Evolutionary conservation across 2,113 vertebrate genomes (phyloP).

Genomic region (Eira barbara): DNA sequence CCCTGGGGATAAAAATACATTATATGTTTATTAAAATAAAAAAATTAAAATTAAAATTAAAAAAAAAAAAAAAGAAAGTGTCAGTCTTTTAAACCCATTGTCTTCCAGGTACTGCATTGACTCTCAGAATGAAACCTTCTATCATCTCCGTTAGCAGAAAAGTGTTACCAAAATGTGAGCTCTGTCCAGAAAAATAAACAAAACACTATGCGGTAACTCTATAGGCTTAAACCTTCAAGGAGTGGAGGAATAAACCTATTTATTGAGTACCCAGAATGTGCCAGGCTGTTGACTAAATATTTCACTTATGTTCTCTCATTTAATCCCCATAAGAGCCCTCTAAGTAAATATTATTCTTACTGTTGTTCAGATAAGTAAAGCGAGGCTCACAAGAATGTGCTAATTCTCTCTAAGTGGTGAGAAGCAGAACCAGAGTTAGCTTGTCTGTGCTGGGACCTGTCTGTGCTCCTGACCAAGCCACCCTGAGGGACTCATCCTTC

Average conservation of each 20-base stretch:
- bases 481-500: not conserved
- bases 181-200: not conserved
- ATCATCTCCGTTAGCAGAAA: not conserved
- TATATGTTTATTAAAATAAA: too few relatives aligned
- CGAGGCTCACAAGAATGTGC: not conserved
- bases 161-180: not conserved
- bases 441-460: not conserved
- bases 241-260: not conserved
- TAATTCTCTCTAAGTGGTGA: not conserved
- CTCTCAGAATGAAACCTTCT: not conserved
- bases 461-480: not conserved
- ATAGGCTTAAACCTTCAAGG: not conserved
- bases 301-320: not conserved
- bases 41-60: too few relatives aligned
- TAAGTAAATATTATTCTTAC: not conserved
- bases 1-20: too few relatives aligned
- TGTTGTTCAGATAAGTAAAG: not conserved
- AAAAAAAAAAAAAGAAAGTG: too few relatives aligned
- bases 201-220: not conserved
- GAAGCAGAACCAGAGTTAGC: not conserved
- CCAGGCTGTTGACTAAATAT: not conserved
- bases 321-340: not conserved
- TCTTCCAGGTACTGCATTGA: not conserved
- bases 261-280: not conserved
- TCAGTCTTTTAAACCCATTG: not conserved